Evolutionary conservation across 2,888 invertebrate genomes (phyloP), one percentile per base, ranked within the genome.

Genomic region (Boloria selene): DNA sequence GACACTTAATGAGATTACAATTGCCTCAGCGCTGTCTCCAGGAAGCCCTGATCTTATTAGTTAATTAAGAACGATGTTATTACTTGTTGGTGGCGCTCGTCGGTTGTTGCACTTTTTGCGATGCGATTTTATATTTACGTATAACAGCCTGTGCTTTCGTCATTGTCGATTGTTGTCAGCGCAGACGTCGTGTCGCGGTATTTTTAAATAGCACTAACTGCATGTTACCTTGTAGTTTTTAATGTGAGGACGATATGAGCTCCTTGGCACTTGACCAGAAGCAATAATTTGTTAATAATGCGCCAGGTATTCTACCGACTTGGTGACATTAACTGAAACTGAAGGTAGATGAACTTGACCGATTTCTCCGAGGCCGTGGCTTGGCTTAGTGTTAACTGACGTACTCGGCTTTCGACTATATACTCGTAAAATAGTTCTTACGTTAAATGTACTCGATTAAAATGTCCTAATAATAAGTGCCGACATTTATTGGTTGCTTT

Each of bases 321-420:
- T 42, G 42, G 38, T 22, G 60, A 42, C 51, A 61, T 44, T 62
- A 22, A 47, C 31, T 14, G 7, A 53, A 62, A 54, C n/a, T 18
- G 49, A 54, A 45, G 59, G 65, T 65, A 62, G 59, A 51, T 50
- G 68, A 65, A 65, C 65, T 65, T 68, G 68, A 62, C 68, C 65
- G 59, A 62, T 18, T 51, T 62, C 47, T 18, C 7, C 59, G 49
- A 50, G 59, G 49, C 14, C 17, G 16, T 17, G 42, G 42, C 38
- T 44, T 49, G 49, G n/a, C 47, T 26, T n/a, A 18, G 13, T 18
- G 50, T 22, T 18, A 10, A 3, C 17, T 4, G 45, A 22, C 14
- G 18, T 61, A 44, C 16, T 44, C 26, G 13, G 26, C n/a, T 14
- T n/a, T 47, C 0, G 14, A 45, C 14, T 49, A 18, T n/a, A n/a